phyloP scores from a whole-genome alignment of 1,140 invertebrate genomes.

The Zaprionus vittiger region DNA sequence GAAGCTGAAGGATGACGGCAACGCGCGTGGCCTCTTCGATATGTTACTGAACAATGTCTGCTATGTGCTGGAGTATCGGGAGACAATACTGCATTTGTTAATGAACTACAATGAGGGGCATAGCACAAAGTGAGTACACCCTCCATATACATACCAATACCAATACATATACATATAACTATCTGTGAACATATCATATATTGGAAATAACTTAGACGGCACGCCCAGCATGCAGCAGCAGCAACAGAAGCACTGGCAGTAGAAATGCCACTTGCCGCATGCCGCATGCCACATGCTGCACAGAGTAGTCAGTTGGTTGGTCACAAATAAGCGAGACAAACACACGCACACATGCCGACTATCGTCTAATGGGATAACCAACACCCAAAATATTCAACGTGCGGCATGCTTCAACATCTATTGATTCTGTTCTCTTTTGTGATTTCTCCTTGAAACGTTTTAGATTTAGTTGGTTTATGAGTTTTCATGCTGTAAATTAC shows the following conservation, averaged over 20 bases:
- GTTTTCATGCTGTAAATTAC: no score
- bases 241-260: no score
- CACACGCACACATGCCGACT: slow-evolving; percentile 14
- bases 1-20: slow-evolving; percentile 87
- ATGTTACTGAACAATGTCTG: slow-evolving; percentile 97
- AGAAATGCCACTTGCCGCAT: slow-evolving; percentile 2
- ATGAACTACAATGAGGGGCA: slow-evolving; percentile 93
- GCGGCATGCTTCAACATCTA: not conserved
- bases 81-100: slow-evolving; percentile 92
- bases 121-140: slow-evolving; percentile 90
- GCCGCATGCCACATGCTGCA: slow-evolving; percentile 24
- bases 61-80: slow-evolving; percentile 97
- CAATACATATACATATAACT: slow-evolving; percentile 29
- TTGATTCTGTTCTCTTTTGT: not conserved
- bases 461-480: not conserved
- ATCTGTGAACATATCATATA: slow-evolving; percentile 46
- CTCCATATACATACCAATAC: not conserved
- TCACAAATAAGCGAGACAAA: slow-evolving; percentile 72
- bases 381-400: slow-evolving; percentile 4
- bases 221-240: slow-evolving; percentile 12
- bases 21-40: slow-evolving; percentile 90
- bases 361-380: slow-evolving; percentile 75
- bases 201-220: slow-evolving; percentile 64
- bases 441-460: not conserved
- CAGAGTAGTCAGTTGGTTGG: slow-evolving; percentile 46